Conservation (phyloP, 2,797 vertebrate species). For the Tenualosa ilisha region DNA sequence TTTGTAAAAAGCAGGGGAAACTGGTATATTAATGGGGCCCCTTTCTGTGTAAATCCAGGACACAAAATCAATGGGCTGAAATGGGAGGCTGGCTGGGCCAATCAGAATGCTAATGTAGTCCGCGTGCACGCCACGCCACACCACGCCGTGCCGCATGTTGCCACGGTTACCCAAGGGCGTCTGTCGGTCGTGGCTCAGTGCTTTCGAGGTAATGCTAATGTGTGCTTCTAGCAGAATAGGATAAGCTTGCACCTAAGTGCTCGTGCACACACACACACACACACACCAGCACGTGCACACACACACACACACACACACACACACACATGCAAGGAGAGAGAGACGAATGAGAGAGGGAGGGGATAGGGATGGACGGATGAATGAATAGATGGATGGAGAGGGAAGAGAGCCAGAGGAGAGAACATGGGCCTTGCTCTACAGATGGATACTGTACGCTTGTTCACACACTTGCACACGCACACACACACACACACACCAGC, state of each 20-base stretch:
- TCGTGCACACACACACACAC: conserved; percentile 50
- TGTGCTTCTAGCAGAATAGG: conserved; percentile 55
- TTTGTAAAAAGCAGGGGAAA: conserved; percentile 47
- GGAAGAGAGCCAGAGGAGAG: background rate
- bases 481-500: background rate
- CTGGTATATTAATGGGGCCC: conserved; percentile 36
- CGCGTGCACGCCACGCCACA: conserved; percentile 37
- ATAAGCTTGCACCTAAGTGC: conserved; percentile 56
- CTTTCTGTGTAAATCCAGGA: conserved; percentile 62
- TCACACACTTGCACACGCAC: conserved; percentile 49
- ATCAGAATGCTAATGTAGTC: conserved; percentile 59
- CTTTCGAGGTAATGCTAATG: conserved; percentile 56
- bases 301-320: background rate
- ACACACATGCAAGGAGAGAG: conserved; percentile 42
- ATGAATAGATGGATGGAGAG: conserved; percentile 40
- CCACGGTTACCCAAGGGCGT: conserved; percentile 64
- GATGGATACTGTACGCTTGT: conserved; percentile 65
- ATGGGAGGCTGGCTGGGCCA: conserved; percentile 51
- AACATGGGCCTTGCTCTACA: conserved; percentile 52
- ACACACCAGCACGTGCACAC: background rate
- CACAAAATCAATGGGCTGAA: conserved; percentile 70
- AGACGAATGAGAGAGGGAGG: conserved; percentile 54
- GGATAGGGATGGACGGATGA: conserved; percentile 52
- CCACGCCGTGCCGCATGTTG: conserved; percentile 39
- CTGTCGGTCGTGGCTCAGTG: conserved; percentile 65